Conservation (phyloP, 2,797 vertebrate species). For the Zalophus californianus region DNA sequence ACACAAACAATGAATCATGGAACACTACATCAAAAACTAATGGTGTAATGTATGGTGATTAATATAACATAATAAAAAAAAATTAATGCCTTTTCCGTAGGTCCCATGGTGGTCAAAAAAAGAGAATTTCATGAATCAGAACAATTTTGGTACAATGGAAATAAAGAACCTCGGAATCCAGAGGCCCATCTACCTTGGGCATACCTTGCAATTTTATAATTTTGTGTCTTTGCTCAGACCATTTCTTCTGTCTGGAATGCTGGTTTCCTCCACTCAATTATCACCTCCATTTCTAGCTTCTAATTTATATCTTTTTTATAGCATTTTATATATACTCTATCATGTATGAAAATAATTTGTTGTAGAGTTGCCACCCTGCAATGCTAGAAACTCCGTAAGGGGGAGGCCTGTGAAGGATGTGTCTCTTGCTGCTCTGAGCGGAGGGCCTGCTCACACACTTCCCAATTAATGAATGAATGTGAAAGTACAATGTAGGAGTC, state of each 20-base stretch:
- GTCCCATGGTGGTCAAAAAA: neutral
- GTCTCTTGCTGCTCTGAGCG: neutral
- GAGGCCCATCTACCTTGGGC: neutral
- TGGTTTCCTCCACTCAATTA: neutral
- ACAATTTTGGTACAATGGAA: neutral
- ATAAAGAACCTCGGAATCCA: neutral
- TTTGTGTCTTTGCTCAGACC: neutral
- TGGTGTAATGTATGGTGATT: too few species aligned
- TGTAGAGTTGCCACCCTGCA: neutral
- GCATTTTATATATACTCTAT: neutral
- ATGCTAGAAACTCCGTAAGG: neutral
- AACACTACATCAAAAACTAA: too few species aligned
- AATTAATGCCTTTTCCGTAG: neutral
- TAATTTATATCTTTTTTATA: neutral
- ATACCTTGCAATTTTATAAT: neutral
- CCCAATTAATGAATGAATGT: neutral
- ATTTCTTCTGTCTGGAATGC: neutral
- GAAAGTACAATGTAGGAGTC: neutral
- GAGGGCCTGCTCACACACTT: neutral
- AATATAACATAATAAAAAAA: neutral
- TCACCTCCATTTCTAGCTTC: neutral
- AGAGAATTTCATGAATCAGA: slow-evolving; percentile 7
- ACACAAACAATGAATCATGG: too few species aligned
- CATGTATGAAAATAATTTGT: neutral
- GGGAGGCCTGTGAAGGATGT: rapidly evolving